Percentiles rank a stretch among this genome's conserved stretches.
Conservation (phyloP, 2,888 invertebrate species). For the Neria commutata region DNA sequence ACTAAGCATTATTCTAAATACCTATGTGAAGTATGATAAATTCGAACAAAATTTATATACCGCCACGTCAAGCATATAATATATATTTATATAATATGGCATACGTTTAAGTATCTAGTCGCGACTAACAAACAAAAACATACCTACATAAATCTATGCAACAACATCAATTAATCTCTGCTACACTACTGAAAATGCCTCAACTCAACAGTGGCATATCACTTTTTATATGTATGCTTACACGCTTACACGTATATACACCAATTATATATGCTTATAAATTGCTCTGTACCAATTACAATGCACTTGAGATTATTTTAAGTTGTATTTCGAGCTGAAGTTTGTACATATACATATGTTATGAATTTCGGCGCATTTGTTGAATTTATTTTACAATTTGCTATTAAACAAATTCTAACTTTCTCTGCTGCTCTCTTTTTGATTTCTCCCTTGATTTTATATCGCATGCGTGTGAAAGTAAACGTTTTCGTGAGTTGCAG, state of each 20-base stretch:
- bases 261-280: neutral
- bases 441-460: too few species aligned
- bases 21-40: constrained; percentile 6
- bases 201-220: neutral
- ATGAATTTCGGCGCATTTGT: neutral
- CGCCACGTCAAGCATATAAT: constrained; percentile 4
- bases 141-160: neutral
- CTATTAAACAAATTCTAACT: too few species aligned
- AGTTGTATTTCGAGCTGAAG: neutral
- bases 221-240: neutral
- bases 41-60: constrained; percentile 19
- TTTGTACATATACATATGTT: neutral
- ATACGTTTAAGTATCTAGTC: constrained; percentile 21
- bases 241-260: neutral
- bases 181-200: neutral
- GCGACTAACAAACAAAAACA: constrained; percentile 16
- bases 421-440: too few species aligned
- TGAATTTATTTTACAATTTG: neutral
- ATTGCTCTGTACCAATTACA: neutral
- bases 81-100: constrained; percentile 8
- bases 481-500: too few species aligned
- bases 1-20: constrained; percentile 10
- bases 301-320: neutral
- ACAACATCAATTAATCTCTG: neutral
- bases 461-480: too few species aligned